Evolutionary conservation across 2,797 vertebrate genomes (phyloP).

Genomic region (Sebastes aleutianus): DNA sequence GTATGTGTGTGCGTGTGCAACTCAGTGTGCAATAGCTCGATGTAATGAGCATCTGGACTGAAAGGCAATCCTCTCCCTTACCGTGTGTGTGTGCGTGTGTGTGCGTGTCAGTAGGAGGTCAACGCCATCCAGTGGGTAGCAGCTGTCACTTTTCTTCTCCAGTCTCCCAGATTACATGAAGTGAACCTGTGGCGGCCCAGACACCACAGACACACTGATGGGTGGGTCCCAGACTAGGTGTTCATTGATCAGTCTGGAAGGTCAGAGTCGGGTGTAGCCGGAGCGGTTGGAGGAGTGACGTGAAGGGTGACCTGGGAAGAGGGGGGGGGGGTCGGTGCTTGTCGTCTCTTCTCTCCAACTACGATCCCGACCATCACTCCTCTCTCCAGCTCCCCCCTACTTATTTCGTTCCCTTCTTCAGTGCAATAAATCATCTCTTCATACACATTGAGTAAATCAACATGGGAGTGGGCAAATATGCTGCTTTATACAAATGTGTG

Average conservation of each 20-base stretch:
- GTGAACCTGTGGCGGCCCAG: conserved; percentile 26
- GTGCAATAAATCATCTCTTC: background rate
- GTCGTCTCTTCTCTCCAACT: background rate
- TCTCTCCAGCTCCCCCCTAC: background rate
- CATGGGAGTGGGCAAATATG: no score
- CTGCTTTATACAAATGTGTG: no score
- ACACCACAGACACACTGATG: conserved; percentile 35
- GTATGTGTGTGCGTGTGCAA: background rate
- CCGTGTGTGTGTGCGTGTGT: conserved; percentile 8
- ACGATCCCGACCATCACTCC: background rate
- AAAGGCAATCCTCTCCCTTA: conserved; percentile 45
- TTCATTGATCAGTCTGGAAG: conserved; percentile 71
- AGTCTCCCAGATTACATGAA: conserved; percentile 48
- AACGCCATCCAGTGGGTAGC: conserved; percentile 59
- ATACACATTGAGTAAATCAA: background rate
- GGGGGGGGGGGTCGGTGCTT: background rate
- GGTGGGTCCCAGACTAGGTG: conserved; percentile 51
- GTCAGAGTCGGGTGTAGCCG: conserved; percentile 25
- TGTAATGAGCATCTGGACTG: conserved; percentile 63
- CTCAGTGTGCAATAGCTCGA: conserved; percentile 2
- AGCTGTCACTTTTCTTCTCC: conserved; percentile 61
- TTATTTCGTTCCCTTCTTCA: background rate
- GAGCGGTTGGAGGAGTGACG: background rate
- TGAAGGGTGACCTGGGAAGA: conserved; percentile 29
- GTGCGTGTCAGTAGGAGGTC: conserved; percentile 53